These are phyloP conservation scores for Galeopsomyia nigrocyanea DNA, from an alignment of 2,888 invertebrate species.

Conservation along the genomic window DNA sequence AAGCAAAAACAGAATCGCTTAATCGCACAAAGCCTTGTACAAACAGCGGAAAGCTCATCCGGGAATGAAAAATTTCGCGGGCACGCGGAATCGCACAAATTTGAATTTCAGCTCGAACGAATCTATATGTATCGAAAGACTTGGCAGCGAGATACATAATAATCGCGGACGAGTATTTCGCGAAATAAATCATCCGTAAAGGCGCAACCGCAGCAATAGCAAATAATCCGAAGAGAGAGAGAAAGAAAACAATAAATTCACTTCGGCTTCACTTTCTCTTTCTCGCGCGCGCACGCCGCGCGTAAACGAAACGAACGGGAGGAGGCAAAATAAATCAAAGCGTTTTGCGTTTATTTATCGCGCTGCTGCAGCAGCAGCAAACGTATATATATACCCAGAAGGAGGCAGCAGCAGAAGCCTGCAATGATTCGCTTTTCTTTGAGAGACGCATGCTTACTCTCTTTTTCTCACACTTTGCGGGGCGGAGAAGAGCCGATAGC, in stretches of 20 bases:
- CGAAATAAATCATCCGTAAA: constrained; percentile 17
- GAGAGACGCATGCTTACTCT: neutral
- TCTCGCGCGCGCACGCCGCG: constrained; percentile 35
- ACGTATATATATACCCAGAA: constrained; percentile 30
- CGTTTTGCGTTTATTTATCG: constrained; percentile 44
- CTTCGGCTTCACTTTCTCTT: constrained; percentile 31
- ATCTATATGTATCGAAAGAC: neutral
- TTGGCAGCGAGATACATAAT: too few species aligned
- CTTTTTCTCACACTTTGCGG: neutral
- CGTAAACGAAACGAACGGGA: constrained; percentile 38
- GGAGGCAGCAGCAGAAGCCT: constrained; percentile 11
- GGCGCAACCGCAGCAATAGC: constrained; percentile 17
- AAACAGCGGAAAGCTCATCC: too few species aligned
- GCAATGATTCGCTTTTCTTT: constrained; percentile 33
- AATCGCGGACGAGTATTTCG: too few species aligned
- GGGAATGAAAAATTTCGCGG: too few species aligned
- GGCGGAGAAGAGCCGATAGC: neutral
- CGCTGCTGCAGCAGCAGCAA: constrained; percentile 32
- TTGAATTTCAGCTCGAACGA: neutral
- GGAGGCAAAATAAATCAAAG: constrained; percentile 53
- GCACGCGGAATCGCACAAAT: constrained; percentile 14
- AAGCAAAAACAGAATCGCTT: too few species aligned
- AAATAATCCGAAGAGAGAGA: constrained; percentile 27
- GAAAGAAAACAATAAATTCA: constrained; percentile 40
- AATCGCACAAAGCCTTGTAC: too few species aligned